Evolutionary conservation across 2,888 invertebrate species (phyloP).

Genomic region (Tenthredo distinguenda): DNA sequence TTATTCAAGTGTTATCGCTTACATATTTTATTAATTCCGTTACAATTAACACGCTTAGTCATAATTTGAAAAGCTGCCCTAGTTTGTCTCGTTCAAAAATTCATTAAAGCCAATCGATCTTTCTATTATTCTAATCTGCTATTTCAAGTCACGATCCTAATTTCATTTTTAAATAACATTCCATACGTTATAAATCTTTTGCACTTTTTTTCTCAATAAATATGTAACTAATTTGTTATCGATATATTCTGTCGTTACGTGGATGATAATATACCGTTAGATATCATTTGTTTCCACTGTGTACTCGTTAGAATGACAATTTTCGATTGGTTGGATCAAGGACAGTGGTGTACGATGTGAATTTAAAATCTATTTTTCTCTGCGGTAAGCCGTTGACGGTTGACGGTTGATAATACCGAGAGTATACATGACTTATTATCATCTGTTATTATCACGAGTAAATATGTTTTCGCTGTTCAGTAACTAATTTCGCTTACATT

Average conservation of each 20-base stretch:
- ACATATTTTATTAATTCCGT: neutral
- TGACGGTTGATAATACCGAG: conserved; percentile 8
- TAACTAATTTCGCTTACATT: neutral
- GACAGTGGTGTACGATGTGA: neutral
- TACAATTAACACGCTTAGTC: neutral
- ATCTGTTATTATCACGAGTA: conserved; percentile 14
- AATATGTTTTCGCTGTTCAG: conserved; percentile 9
- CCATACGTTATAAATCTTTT: too few relatives aligned
- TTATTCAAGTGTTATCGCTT: conserved; percentile 1
- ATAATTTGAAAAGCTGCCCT: neutral
- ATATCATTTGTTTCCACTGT: neutral
- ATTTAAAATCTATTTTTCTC: neutral
- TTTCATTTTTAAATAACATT: neutral
- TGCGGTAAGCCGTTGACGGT: neutral
- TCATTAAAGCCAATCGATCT: neutral
- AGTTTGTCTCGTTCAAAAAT: neutral
- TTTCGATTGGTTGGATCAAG: neutral
- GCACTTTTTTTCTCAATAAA: too few relatives aligned
- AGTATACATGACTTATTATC: conserved; percentile 18
- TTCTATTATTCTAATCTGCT: neutral
- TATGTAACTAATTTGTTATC: too few relatives aligned
- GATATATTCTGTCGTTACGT: too few relatives aligned
- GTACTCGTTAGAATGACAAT: neutral
- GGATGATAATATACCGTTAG: too few relatives aligned
- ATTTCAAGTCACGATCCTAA: neutral